A percentile compares a stretch with the other conserved stretches of the same genome.
phyloP scores from a whole-genome alignment of 2,888 invertebrate genomes.

The Alloscopus bannaensis region DNA sequence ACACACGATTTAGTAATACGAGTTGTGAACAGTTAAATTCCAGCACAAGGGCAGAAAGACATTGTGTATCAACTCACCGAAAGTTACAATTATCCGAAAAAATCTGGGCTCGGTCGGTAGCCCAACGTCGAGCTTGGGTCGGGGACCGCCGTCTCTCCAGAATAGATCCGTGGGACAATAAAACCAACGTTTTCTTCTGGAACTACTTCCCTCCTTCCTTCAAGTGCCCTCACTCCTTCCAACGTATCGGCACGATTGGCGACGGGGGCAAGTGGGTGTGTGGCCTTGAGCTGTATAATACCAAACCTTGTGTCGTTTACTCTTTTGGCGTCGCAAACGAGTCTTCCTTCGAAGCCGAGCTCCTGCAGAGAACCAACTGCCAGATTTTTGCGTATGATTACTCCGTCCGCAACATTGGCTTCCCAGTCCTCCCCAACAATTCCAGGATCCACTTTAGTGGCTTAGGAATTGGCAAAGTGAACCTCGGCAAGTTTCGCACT shows the following conservation, averaged over 20 bases:
- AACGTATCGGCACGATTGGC: constrained; percentile 55
- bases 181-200: constrained; percentile 49
- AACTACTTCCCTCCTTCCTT: constrained; percentile 57
- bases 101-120: constrained; percentile 48
- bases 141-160: constrained; percentile 8
- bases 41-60: too few relatives aligned
- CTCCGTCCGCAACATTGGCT: constrained; percentile 48
- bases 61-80: constrained; percentile 37
- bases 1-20: too few relatives aligned
- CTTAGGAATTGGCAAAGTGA: constrained; percentile 36
- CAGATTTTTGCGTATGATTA: constrained; percentile 53
- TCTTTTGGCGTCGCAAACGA: constrained; percentile 60
- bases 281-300: constrained; percentile 46
- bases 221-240: constrained; percentile 51
- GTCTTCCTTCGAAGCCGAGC: constrained; percentile 57
- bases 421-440: constrained; percentile 22
- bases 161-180: constrained; percentile 44
- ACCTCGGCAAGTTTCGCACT: constrained; percentile 12
- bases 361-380: constrained; percentile 50
- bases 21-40: too few relatives aligned
- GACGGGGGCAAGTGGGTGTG: constrained; percentile 62
- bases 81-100: constrained; percentile 36
- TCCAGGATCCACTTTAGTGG: constrained; percentile 43
- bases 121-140: constrained; percentile 38
- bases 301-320: constrained; percentile 53